Evolutionary conservation across 2,888 invertebrate species (phyloP).

Genomic region (Yponomeuta sedellus): DNA sequence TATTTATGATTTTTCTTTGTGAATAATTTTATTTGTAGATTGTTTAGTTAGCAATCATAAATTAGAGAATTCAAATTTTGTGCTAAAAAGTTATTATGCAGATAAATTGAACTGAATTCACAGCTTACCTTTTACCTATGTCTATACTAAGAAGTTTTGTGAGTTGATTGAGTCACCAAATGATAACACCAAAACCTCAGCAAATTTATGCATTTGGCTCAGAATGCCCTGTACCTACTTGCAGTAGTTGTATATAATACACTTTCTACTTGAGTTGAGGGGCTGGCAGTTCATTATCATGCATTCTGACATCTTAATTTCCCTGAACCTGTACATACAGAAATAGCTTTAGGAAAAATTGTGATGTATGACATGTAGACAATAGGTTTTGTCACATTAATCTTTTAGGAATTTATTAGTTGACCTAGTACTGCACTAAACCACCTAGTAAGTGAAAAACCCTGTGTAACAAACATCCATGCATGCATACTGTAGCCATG

Average conservation of each 20-base stretch:
- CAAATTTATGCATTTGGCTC: slow-evolving; percentile 1
- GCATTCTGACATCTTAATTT: slow-evolving; percentile 44
- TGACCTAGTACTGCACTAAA: slow-evolving; percentile 67
- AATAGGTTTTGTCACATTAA: slow-evolving; percentile 74
- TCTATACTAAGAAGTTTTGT: not conserved
- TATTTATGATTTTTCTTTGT: slow-evolving; percentile 73
- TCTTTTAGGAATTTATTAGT: slow-evolving; percentile 65
- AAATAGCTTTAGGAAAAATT: slow-evolving; percentile 75
- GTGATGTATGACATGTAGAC: slow-evolving; percentile 78
- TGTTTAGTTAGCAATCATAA: slow-evolving; percentile 56
- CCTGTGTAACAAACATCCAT: slow-evolving; percentile 50
- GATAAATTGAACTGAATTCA: slow-evolving; percentile 25
- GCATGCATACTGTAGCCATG: slow-evolving; percentile 66
- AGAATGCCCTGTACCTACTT: slow-evolving; percentile 28
- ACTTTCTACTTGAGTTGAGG: slow-evolving; percentile 43
- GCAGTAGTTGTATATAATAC: slow-evolving; percentile 67
- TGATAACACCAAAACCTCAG: slow-evolving; percentile 7
- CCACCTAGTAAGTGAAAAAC: slow-evolving; percentile 59
- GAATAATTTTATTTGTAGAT: slow-evolving; percentile 69
- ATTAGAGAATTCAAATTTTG: slow-evolving; percentile 51
- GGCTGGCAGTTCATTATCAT: slow-evolving; percentile 12
- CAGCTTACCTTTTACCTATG: not conserved
- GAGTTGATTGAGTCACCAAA: not conserved
- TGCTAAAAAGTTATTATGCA: slow-evolving; percentile 46
- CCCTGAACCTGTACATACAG: slow-evolving; percentile 73